phyloP scores from a whole-genome alignment of 2,797 vertebrate species.

The Carcharodon carcharias region DNA sequence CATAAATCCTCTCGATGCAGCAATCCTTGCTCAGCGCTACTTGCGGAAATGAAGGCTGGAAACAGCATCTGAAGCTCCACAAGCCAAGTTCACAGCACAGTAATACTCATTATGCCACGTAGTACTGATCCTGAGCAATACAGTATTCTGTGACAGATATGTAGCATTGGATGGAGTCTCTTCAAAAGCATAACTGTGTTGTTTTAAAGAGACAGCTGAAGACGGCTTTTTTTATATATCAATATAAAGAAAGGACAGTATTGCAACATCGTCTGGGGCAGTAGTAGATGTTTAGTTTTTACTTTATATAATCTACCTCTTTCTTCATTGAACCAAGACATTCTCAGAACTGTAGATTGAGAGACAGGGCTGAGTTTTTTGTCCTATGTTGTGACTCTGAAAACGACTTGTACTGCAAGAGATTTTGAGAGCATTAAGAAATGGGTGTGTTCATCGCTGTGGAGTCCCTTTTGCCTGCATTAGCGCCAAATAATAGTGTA shows the following conservation, averaged over 20 bases:
- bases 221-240: constrained; percentile 51
- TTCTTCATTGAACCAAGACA: constrained; percentile 64
- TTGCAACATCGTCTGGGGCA: constrained; percentile 44
- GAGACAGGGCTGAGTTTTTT: constrained; percentile 37
- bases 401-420: constrained; percentile 55
- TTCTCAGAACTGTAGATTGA: constrained; percentile 63
- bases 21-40: constrained; percentile 90
- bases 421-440: constrained; percentile 63
- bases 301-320: constrained; percentile 89
- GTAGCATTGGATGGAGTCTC: constrained; percentile 65
- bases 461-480: constrained; percentile 18
- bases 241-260: constrained; percentile 55
- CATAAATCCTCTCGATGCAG: constrained; percentile 88
- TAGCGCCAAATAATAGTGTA: not conserved
- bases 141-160: constrained; percentile 54
- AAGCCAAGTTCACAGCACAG: constrained; percentile 46
- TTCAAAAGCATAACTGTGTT: constrained; percentile 46
- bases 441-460: constrained; percentile 40
- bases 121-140: constrained; percentile 45
- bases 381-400: constrained; percentile 4
- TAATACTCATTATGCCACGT: constrained; percentile 42
- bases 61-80: constrained; percentile 21
- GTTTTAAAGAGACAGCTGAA: constrained; percentile 46
- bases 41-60: constrained; percentile 72
- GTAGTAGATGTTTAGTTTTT: constrained; percentile 59